Conservation (phyloP, 2,888 invertebrate species). For the Molorchus minor region DNA sequence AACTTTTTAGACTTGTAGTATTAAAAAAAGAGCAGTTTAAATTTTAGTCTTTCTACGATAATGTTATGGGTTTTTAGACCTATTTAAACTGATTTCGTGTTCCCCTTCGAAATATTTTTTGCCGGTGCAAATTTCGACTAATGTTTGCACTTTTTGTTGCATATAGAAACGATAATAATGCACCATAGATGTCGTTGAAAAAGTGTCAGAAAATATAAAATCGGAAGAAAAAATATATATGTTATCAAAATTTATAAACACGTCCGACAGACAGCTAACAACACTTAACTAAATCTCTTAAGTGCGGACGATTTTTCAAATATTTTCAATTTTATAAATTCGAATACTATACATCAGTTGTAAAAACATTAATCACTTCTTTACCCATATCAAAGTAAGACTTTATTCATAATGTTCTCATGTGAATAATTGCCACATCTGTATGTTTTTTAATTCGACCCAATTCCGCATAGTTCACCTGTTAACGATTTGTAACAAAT, state of each 20-base stretch:
- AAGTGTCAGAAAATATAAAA: conserved; percentile 11
- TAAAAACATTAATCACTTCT: conserved; percentile 19
- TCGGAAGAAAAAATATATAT: conserved; percentile 8
- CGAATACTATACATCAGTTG: conserved; percentile 7
- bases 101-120: no score
- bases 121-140: no score
- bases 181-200: background rate
- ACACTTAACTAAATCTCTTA: conserved; percentile 9
- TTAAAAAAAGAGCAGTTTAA: no score
- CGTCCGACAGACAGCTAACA: conserved; percentile 17
- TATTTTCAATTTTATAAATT: conserved; percentile 11
- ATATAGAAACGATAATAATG: conserved; percentile 5
- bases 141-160: no score
- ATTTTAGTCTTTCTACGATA: no score
- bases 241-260: conserved; percentile 17
- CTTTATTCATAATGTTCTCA: background rate
- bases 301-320: conserved; percentile 6
- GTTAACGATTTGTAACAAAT: conserved; percentile 54
- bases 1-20: no score
- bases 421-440: conserved; percentile 20
- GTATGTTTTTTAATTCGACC: conserved; percentile 32
- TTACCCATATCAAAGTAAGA: conserved; percentile 8
- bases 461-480: conserved; percentile 41
- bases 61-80: no score
- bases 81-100: no score